Base-by-base conservation (phyloP, 2,113 vertebrate genomes). In the Axis porcinus region DNA sequence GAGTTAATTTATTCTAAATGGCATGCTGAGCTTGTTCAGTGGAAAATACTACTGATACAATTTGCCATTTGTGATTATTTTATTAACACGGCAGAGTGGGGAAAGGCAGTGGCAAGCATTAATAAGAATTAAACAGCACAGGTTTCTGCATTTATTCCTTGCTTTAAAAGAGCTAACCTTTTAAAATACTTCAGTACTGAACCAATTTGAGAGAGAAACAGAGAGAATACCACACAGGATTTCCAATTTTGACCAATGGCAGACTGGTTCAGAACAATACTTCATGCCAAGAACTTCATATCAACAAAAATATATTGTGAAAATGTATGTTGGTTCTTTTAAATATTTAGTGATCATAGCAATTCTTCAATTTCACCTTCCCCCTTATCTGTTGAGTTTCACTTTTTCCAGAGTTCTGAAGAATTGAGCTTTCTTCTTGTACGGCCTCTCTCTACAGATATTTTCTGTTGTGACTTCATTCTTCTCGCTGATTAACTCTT, bases 21-120 rank as follows among this genome's bases (percentile, higher is more conserved):
- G 10, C 55, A 16, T 57, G 40, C 52, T 96, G 33, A 33, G 3
- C 60, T 95, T 12, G 9, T 97, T 97, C 78, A 52, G 16, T 67
- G 74, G 70, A 97, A 96, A 96, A 98, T 93, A 78, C 28, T 93
- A 47, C 16, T 96, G 79, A 94, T 98, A 64, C 3, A 97, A 28
- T 97, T 96, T 96, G 67, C 13, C 11, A 33, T 86, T 3, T 54
- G 87, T 97, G 92, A 86, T 95, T 91, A 96, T 91, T 97, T 83
- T 94, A 97, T 92, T 97, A 54, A 95, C 90, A 97, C 30, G 21
- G 7, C 2, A 67, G 64, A 67, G 79, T 85, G 57, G 50, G n/a
- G 64, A 25, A 52, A 78, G n/a, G 4, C 12, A 67, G 33, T 70
- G 33, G 36, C 7, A 92, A 84, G 4, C 55, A 62, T 54, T 89